A percentile compares a stretch with the other conserved stretches of the same genome.
phyloP scores from a whole-genome alignment of 2,113 vertebrate species.

The Delphinus delphis region DNA sequence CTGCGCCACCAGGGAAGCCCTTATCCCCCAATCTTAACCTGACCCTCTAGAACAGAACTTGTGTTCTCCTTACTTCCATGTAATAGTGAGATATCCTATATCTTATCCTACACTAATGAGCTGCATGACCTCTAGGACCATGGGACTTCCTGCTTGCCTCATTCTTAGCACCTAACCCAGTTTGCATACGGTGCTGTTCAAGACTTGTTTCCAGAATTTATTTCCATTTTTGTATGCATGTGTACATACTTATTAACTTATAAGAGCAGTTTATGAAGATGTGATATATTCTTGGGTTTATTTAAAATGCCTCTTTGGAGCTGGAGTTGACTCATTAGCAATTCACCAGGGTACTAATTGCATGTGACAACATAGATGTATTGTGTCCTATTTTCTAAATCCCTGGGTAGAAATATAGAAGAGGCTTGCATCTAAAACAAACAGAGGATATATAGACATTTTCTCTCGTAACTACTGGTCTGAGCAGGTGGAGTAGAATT shows the following conservation, averaged over 20 bases:
- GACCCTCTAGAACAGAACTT: neutral
- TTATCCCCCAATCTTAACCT: neutral
- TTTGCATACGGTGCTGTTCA: neutral
- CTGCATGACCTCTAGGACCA: neutral
- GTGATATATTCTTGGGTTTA: slow-evolving; percentile 39
- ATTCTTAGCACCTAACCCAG: neutral
- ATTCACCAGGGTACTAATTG: slow-evolving; percentile 55
- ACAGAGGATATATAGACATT: neutral
- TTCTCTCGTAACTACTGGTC: neutral
- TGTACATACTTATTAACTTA: slow-evolving; percentile 57
- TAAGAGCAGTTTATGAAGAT: slow-evolving; percentile 47
- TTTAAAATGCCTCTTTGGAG: slow-evolving; percentile 45
- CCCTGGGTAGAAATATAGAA: neutral
- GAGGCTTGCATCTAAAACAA: slow-evolving; percentile 36
- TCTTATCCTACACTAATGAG: neutral
- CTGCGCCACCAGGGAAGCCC: too few relatives aligned
- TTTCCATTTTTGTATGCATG: neutral
- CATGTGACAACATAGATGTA: neutral
- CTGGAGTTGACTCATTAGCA: slow-evolving; percentile 21
- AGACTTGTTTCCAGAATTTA: neutral
- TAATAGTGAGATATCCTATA: neutral
- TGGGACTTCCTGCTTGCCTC: neutral
- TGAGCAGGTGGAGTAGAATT: neutral
- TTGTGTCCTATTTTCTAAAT: slow-evolving; percentile 63
- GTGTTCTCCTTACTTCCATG: neutral